Base-by-base conservation (phyloP, 2,888 invertebrate species). In the Piscicola geometra region DNA sequence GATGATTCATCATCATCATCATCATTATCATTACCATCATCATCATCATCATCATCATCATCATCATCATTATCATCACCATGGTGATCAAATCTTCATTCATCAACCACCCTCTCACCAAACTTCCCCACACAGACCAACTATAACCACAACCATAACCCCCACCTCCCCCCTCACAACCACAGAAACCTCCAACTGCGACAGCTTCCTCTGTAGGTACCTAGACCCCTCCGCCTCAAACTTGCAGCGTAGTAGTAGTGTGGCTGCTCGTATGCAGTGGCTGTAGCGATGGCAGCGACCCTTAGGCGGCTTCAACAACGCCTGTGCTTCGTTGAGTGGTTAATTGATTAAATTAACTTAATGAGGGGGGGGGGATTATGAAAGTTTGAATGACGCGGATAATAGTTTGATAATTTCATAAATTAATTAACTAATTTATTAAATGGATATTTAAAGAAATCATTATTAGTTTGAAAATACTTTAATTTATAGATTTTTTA, bases 161-260 rank as follows among this genome's bases (percentile, higher is more conserved):
- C 3, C 18, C 21, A 18, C 36, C 18, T 32, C 25, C 21, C 18
- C 18, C 36, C 18, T n/a, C 68, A 12, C 30, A 3, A 2, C 18
- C 30, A 69, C 36, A n/a, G n/a, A 72, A 78, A 91, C 90, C 86
- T 94, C 93, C 79, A 92, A 89, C 86, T 96, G 96, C 83, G 90
- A 88, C 89, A 96, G 89, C 32, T 94, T 90, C 56, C 97, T 88
- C 83, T 96, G 95, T 21, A 95, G 90, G 0, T 93, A 91, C 75
- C 96, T 89, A 90, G 81, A 50, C 3, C 91, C 90, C 70, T 88
- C 88, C 0, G 90, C 88, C 84, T 98, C 95, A 73, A 93, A 85
- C 77, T 89, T 88, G 80, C 93, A 92, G 74, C 96, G 89, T 21
- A 90, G 86, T 0, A 92, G 86, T 30, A 98, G 86, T 0, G 93